These are phyloP conservation scores for Idaea aversata DNA, from an alignment of 2,888 invertebrate species.

Conservation along the genomic window DNA sequence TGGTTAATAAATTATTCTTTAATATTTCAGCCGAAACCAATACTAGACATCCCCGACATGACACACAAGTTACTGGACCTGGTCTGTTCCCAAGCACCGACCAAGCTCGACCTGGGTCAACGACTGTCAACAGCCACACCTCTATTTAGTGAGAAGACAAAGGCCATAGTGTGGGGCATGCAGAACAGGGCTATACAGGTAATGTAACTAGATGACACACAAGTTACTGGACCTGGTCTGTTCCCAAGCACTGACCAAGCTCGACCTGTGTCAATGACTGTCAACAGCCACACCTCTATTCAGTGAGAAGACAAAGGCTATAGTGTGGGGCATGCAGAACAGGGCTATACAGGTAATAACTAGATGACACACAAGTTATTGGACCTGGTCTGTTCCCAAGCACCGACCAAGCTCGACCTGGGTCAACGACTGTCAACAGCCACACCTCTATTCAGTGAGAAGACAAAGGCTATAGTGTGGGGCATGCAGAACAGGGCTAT, in stretches of 20 bases:
- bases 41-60: constrained; percentile 32
- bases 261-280: constrained; percentile 53
- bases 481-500: constrained; percentile 99
- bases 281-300: constrained; percentile 82
- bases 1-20: neutral
- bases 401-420: constrained; percentile 59
- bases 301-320: constrained; percentile 91
- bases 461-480: constrained; percentile 97
- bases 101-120: constrained; percentile 56
- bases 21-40: constrained; percentile 23
- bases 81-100: constrained; percentile 66
- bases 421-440: constrained; percentile 47
- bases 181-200: constrained; percentile 96
- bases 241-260: constrained; percentile 58
- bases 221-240: constrained; percentile 65
- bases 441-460: constrained; percentile 86
- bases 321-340: constrained; percentile 99
- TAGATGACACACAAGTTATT: constrained; percentile 50
- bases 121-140: constrained; percentile 58
- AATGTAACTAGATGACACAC: constrained; percentile 44
- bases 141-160: constrained; percentile 91
- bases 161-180: constrained; percentile 99
- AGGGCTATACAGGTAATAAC: constrained; percentile 90
- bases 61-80: constrained; percentile 57
- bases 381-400: constrained; percentile 65